Evolutionary conservation across 2,888 invertebrate genomes (phyloP).

Genomic region (Timema podura): DNA sequence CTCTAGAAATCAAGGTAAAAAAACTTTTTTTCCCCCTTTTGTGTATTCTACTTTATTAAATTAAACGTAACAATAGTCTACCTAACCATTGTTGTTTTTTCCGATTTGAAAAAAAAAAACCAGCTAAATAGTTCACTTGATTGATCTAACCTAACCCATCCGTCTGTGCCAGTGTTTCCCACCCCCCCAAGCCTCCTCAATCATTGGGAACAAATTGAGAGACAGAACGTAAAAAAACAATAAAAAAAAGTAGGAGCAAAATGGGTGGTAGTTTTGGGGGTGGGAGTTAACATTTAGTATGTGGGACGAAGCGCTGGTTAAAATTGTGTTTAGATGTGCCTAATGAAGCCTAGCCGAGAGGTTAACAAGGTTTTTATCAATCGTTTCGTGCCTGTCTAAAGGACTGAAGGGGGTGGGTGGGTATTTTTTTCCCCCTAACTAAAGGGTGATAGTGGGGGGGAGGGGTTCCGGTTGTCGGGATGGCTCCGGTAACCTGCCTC

Average conservation of each 20-base stretch:
- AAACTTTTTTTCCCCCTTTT: too few relatives aligned
- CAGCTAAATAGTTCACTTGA: slow-evolving; percentile 16
- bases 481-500: slow-evolving; percentile 22
- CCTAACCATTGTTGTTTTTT: slow-evolving; percentile 8
- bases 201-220: slow-evolving; percentile 15
- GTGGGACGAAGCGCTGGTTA: slow-evolving; percentile 25
- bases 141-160: slow-evolving; percentile 10
- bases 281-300: slow-evolving; percentile 25
- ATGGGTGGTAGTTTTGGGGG: not conserved
- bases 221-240: not conserved
- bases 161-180: slow-evolving; percentile 5
- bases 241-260: not conserved
- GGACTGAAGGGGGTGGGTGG: not conserved
- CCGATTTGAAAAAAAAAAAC: slow-evolving; percentile 12
- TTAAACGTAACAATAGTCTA: too few relatives aligned
- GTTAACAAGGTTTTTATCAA: slow-evolving; percentile 29
- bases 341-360: slow-evolving; percentile 27
- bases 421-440: not conserved
- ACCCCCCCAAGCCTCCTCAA: not conserved
- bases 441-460: not conserved
- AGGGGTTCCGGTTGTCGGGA: not conserved
- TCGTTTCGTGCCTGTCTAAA: slow-evolving; percentile 15
- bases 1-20: too few relatives aligned
- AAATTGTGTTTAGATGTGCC: slow-evolving; percentile 29
- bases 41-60: too few relatives aligned